Percentiles rank a stretch among this genome's conserved stretches.
Evolutionary conservation across 2,888 invertebrate species (phyloP).

Genomic region (Seira ritae): DNA sequence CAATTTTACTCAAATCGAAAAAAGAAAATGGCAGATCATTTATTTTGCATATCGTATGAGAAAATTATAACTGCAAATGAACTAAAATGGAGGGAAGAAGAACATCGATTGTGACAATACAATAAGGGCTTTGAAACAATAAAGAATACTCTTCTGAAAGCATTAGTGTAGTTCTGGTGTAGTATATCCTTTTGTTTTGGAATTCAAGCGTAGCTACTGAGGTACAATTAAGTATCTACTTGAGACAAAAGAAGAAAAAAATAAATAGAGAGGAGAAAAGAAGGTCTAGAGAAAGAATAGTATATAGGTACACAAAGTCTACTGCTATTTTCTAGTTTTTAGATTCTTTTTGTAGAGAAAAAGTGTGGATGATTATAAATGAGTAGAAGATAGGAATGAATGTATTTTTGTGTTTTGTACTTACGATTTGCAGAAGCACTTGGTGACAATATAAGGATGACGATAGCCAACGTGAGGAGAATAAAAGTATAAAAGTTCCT

Average conservation of each 20-base stretch:
- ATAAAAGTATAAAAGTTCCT: slow-evolving; percentile 68
- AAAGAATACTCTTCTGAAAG: neutral
- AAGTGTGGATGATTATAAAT: neutral
- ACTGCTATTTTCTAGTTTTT: no score
- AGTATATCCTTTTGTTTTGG: no score
- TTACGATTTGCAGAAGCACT: slow-evolving; percentile 72
- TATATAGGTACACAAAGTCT: neutral
- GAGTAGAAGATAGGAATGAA: neutral
- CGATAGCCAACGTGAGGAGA: slow-evolving; percentile 68
- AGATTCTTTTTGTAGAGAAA: neutral
- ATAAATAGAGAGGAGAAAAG: neutral
- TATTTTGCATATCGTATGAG: no score
- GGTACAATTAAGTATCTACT: no score
- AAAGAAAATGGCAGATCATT: no score
- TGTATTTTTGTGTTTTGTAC: slow-evolving; percentile 24
- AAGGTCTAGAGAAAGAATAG: neutral
- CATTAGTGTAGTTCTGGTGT: slow-evolving; percentile 3
- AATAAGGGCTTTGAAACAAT: no score
- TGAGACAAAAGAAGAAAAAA: neutral
- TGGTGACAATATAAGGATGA: slow-evolving; percentile 71
- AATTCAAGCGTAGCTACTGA: no score
- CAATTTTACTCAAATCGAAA: no score
- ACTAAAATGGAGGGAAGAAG: no score
- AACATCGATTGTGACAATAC: no score
- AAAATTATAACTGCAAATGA: no score